Evolutionary conservation across 1,140 invertebrate genomes (phyloP).

Genomic region (Zaprionus taronus): DNA sequence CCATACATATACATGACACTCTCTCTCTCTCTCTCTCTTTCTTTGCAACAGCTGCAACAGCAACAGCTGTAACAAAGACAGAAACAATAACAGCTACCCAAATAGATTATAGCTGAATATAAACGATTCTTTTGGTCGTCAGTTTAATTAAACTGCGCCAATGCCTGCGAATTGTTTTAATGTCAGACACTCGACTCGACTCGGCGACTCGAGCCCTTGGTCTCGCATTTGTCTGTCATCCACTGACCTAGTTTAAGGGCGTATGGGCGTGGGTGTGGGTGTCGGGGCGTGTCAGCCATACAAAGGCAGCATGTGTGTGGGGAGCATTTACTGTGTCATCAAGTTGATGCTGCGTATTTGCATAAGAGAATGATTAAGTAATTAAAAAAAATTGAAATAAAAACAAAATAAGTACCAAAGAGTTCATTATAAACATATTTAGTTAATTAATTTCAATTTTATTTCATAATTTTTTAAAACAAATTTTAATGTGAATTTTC

Average conservation of each 20-base stretch:
- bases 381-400: not conserved
- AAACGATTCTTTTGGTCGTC: conserved; percentile 55
- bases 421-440: too few species aligned
- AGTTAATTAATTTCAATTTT: too few species aligned
- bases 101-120: conserved; percentile 69
- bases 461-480: too few species aligned
- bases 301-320: conserved; percentile 8
- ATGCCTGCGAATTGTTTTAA: conserved; percentile 64
- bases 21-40: not conserved
- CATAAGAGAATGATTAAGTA: not conserved
- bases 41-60: conserved; percentile 15
- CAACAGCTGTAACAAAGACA: not conserved
- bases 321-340: not conserved
- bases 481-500: too few species aligned
- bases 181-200: conserved; percentile 52
- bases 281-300: not conserved
- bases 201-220: conserved; percentile 3
- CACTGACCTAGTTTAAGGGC: conserved; percentile 33
- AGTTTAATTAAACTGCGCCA: conserved; percentile 73
- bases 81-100: conserved; percentile 12
- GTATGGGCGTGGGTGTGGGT: not conserved
- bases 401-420: not conserved
- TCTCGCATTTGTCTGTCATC: conserved; percentile 18
- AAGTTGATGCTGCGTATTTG: conserved; percentile 19
- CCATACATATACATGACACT: conserved; percentile 29